phyloP scores from a whole-genome alignment of 2,797 vertebrate species.

The Aplochiton taeniatus region DNA sequence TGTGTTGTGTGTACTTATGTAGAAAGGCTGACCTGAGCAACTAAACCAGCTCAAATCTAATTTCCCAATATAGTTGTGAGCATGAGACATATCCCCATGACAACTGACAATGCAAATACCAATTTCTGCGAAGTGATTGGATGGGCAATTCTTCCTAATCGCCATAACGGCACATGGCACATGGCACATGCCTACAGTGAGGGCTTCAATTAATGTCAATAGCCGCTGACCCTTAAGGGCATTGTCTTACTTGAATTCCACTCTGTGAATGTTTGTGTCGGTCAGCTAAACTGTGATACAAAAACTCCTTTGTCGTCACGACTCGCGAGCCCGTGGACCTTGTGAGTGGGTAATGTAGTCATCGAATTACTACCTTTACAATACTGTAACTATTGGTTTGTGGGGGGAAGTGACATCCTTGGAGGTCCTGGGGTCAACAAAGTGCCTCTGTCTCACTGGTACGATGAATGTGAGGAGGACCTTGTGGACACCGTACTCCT shows the following conservation, averaged over 20 bases:
- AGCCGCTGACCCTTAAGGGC: slow-evolving; percentile 12
- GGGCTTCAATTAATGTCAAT: not conserved
- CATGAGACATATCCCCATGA: slow-evolving; percentile 43
- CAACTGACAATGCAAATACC: slow-evolving; percentile 35
- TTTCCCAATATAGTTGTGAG: slow-evolving; percentile 43
- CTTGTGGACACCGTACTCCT: no score
- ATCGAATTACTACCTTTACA: slow-evolving; percentile 53
- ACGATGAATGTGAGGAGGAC: no score
- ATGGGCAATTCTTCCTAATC: slow-evolving; percentile 2
- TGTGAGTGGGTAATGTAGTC: slow-evolving; percentile 37
- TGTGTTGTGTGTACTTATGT: slow-evolving; percentile 7
- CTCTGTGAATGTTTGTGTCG: slow-evolving; percentile 22
- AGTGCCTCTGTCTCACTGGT: no score
- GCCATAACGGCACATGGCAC: slow-evolving; percentile 41
- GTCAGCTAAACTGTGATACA: slow-evolving; percentile 37
- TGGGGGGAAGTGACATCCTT: no score
- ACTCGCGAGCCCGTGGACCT: slow-evolving; percentile 15
- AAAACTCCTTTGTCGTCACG: slow-evolving; percentile 46
- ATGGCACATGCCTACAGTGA: slow-evolving; percentile 21
- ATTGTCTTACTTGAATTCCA: slow-evolving; percentile 38
- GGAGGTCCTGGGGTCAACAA: no score
- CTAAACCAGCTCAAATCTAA: slow-evolving; percentile 63
- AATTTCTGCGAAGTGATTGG: slow-evolving; percentile 8
- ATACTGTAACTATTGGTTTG: slow-evolving; percentile 38
- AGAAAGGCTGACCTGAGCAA: slow-evolving; percentile 28